Conservation (phyloP, 2,888 invertebrate genomes). For the Erebia epiphron region DNA sequence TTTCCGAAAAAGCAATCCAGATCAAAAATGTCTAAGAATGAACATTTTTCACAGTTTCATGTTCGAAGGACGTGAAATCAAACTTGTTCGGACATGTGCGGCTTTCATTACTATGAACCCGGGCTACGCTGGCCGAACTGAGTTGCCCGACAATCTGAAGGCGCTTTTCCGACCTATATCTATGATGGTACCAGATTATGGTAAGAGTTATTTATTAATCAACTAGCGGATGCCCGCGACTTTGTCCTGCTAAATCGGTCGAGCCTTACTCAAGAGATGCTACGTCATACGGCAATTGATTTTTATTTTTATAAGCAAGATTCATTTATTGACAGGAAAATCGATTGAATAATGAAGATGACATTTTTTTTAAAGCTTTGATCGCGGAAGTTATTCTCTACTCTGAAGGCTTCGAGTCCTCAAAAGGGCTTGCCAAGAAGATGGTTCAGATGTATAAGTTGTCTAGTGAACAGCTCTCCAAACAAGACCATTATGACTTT, state of each 20-base stretch:
- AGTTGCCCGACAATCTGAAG: conserved; percentile 94
- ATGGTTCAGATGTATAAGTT: conserved; percentile 97
- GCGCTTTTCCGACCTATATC: conserved; percentile 93
- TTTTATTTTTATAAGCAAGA: no score
- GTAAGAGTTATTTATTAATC: conserved; percentile 63
- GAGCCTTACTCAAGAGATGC: no score
- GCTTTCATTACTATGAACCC: conserved; percentile 97
- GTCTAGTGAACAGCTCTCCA: conserved; percentile 94
- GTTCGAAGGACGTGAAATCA: conserved; percentile 95
- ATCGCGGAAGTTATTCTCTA: conserved; percentile 97
- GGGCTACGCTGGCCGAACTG: conserved; percentile 94
- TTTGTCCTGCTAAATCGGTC: no score
- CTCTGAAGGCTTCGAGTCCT: conserved; percentile 95
- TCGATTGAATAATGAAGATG: neutral
- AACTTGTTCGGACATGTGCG: conserved; percentile 90
- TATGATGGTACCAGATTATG: conserved; percentile 97
- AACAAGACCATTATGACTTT: conserved; percentile 96
- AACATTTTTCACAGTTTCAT: conserved; percentile 84
- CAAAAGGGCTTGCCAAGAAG: conserved; percentile 92
- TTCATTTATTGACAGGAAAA: no score
- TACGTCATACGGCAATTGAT: no score
- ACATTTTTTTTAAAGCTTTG: conserved; percentile 76
- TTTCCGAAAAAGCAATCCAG: neutral
- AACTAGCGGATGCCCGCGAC: no score
- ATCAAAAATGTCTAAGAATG: no score